Evolutionary conservation across 2,113 vertebrate genomes (phyloP).

Genomic region (Vulpes ferrilata): DNA sequence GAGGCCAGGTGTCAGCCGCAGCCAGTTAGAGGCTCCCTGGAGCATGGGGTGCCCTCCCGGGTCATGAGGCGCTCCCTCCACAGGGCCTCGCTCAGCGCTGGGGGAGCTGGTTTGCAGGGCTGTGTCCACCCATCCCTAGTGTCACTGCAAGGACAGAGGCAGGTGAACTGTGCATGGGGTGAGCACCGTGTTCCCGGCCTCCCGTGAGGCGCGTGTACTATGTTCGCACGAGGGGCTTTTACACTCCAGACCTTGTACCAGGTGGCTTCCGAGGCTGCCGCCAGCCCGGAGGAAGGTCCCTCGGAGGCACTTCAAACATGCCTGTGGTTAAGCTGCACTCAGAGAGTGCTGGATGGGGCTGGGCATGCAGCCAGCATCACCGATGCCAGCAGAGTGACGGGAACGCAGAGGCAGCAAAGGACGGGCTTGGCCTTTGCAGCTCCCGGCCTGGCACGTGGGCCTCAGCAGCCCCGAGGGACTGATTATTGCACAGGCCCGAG

Average conservation of each 20-base stretch:
- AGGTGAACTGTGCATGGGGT: accelerated
- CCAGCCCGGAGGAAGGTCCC: too few species aligned
- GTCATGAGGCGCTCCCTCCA: accelerated
- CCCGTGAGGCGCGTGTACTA: neutral
- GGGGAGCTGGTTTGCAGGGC: neutral
- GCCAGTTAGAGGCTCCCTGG: too few species aligned
- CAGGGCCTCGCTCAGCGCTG: accelerated
- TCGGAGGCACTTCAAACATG: accelerated
- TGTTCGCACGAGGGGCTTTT: neutral
- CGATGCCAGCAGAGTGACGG: accelerated
- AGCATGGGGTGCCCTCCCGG: accelerated
- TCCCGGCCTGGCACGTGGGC: accelerated
- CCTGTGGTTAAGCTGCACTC: accelerated
- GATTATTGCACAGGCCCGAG: neutral
- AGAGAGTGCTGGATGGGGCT: accelerated
- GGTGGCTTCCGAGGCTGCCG: neutral
- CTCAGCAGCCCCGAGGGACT: accelerated
- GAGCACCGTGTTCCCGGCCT: accelerated
- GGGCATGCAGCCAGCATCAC: accelerated
- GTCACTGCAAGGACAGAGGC: neutral
- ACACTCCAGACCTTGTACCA: accelerated
- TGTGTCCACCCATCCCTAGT: neutral
- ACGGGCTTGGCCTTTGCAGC: accelerated
- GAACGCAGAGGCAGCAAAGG: accelerated
- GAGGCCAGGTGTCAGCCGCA: accelerated